These are phyloP conservation scores for Paedocypris sp. DNA, from an alignment of 2,113 vertebrate species.

Conservation along the genomic window DNA sequence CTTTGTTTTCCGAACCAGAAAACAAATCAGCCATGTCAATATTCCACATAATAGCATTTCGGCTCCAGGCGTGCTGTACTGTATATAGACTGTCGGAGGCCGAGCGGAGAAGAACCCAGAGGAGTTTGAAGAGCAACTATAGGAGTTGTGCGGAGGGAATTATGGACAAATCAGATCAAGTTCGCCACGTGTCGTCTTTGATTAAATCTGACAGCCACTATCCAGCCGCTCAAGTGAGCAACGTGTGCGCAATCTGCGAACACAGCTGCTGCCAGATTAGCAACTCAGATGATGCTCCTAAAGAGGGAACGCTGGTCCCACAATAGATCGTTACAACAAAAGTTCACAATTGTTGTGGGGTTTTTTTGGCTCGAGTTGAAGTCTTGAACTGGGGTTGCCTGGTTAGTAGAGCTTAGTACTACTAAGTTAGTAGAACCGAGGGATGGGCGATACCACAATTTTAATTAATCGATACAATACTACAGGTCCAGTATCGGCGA, in stretches of 20 bases:
- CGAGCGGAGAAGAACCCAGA: not conserved
- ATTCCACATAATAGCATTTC: too few species aligned
- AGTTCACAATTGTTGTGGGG: too few species aligned
- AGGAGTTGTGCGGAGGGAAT: not conserved
- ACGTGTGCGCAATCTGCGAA: not conserved
- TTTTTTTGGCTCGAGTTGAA: not conserved
- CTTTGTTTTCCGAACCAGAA: too few species aligned
- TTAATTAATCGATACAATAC: too few species aligned
- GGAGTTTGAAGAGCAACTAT: not conserved
- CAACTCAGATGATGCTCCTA: not conserved
- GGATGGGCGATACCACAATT: too few species aligned
- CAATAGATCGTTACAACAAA: not conserved
- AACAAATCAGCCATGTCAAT: too few species aligned
- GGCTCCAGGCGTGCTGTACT: too few species aligned
- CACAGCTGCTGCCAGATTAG: not conserved
- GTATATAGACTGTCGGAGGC: not conserved
- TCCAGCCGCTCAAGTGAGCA: not conserved
- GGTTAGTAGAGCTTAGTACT: too few species aligned
- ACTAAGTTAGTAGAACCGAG: too few species aligned
- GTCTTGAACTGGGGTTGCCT: not conserved
- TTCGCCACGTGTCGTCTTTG: constrained; percentile 6
- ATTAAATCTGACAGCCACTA: not conserved
- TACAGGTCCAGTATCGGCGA: too few species aligned
- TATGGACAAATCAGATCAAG: constrained; percentile 9
- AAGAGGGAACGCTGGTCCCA: not conserved